Evolutionary conservation across 2,113 vertebrate genomes (phyloP), one percentile per base, ranked within the genome.

Genomic region (Nymphicus hollandicus): DNA sequence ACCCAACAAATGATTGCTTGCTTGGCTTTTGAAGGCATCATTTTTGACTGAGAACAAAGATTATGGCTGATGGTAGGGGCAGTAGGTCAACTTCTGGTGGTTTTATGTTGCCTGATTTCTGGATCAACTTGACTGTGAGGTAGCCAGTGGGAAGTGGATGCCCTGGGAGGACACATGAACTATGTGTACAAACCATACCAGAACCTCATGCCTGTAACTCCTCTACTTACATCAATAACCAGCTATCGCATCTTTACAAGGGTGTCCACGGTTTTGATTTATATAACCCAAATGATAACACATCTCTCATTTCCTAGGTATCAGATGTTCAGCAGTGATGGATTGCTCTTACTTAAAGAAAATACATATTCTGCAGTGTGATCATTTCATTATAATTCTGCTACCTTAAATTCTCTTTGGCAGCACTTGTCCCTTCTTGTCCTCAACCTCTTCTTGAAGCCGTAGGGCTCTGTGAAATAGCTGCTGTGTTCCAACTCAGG

Each of bases 1-100:
- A 17, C 6, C 2, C 53, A 50, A 15, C 7, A 18, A 11, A 4
- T 7, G 8, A 49, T 18, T n/a, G 2, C 17, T 69, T n/a, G 3
- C 35, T 20, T 46, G 18, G 37, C 18, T 56, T 79, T 91, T 61
- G 35, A 68, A 66, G 9, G 24, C 9, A 44, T 17, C 24, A 6
- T 37, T 64, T 83, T 66, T 66, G 16, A 18, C 29, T 73, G 18
- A 25, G 58, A 66, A 50, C 7, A 35, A 56, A 72, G 20, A 10
- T 33, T 31, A 33, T 60, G 50, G 11, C 5, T 61, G 35, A 39
- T 44, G 9, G 22, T 61, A 19, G 4, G 28, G 8, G 7, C 9
- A 11, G 9, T 12, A 70, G 15, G 28, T 85, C 52, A 66, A 22
- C 9, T 20, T 53, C 23, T 39, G 27, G 27, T 49, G 24, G 23